Evolutionary conservation across 2,113 vertebrate species (phyloP).

Genomic region (Sterna hirundo): DNA sequence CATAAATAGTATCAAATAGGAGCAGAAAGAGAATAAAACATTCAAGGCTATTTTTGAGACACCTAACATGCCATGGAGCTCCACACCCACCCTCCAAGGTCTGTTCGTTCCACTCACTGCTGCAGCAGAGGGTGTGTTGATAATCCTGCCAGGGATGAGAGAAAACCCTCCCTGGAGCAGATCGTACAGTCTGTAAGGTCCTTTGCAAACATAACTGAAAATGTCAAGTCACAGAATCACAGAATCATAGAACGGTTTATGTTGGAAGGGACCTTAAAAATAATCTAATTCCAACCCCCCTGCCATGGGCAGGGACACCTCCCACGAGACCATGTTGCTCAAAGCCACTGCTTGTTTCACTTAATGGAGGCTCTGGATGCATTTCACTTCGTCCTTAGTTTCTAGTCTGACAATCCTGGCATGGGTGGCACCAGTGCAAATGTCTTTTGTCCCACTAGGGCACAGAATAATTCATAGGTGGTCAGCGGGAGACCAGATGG

Average conservation of each 20-base stretch:
- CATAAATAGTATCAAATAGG: slow-evolving; percentile 47
- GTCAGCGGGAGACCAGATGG: background rate
- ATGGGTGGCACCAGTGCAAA: accelerated
- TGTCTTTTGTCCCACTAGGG: background rate
- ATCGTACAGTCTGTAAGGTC: background rate
- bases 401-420: background rate
- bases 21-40: slow-evolving; percentile 50
- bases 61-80: background rate
- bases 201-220: background rate
- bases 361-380: background rate
- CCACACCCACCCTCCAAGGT: background rate
- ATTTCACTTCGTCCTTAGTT: background rate
- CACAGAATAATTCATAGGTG: background rate
- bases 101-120: background rate
- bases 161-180: background rate
- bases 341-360: background rate
- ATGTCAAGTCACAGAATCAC: background rate
- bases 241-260: background rate
- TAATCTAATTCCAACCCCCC: background rate
- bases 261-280: background rate
- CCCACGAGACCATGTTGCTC: background rate
- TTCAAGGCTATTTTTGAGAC: slow-evolving; percentile 23
- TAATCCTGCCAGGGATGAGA: background rate
- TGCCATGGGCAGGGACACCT: background rate
- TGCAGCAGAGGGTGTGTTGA: background rate